These are phyloP conservation scores for Pogonocherus hispidulus DNA, from an alignment of 2,888 invertebrate genomes.

Conservation along the genomic window DNA sequence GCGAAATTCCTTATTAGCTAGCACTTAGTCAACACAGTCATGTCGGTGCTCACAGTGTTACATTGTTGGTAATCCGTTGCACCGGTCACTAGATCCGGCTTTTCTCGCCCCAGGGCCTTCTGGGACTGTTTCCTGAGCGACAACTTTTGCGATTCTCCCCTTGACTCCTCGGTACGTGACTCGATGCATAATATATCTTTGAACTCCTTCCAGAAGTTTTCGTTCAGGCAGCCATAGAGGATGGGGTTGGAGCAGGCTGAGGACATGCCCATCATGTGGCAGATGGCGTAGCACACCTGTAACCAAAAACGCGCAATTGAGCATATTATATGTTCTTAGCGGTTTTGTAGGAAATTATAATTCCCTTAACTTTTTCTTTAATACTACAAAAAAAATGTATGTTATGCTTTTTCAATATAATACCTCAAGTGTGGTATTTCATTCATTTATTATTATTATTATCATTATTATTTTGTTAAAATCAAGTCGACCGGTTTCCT, in stretches of 20 bases:
- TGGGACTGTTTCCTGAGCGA: slow-evolving; percentile 64
- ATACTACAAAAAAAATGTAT: too few species aligned
- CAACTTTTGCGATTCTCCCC: slow-evolving; percentile 69
- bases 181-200: slow-evolving; percentile 81
- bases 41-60: slow-evolving; percentile 70
- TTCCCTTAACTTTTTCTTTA: too few species aligned
- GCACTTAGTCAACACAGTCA: slow-evolving; percentile 68
- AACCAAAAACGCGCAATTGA: slow-evolving; percentile 32
- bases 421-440: too few species aligned
- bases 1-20: slow-evolving; percentile 62
- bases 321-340: neutral
- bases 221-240: slow-evolving; percentile 94
- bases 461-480: too few species aligned
- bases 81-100: slow-evolving; percentile 57
- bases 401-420: too few species aligned
- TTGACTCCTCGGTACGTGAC: slow-evolving; percentile 50
- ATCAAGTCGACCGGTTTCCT: too few species aligned
- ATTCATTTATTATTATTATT: too few species aligned
- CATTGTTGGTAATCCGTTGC: slow-evolving; percentile 67
- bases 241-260: slow-evolving; percentile 93
- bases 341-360: too few species aligned
- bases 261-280: slow-evolving; percentile 78
- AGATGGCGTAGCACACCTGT: slow-evolving; percentile 64
- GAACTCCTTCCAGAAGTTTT: slow-evolving; percentile 93
- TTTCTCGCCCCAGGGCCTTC: slow-evolving; percentile 53